Evolutionary conservation across 2,888 invertebrate species (phyloP).

Genomic region (Chironomus tentans): DNA sequence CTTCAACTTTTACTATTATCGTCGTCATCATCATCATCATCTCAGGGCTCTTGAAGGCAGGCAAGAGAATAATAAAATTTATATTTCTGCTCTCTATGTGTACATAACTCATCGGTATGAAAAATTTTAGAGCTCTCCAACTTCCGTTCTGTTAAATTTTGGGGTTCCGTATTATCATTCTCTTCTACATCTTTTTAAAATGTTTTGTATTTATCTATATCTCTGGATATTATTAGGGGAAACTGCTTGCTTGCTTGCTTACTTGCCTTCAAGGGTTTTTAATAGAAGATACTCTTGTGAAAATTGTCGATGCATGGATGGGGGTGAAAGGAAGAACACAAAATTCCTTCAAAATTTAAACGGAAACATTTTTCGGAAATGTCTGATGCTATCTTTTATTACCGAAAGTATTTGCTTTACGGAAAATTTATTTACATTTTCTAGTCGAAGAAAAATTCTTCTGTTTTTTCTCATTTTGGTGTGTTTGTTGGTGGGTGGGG

Average conservation of each 20-base stretch:
- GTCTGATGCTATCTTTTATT: slow-evolving; percentile 27
- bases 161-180: slow-evolving; percentile 25
- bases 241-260: not conserved
- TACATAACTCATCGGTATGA: slow-evolving; percentile 26
- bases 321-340: not conserved
- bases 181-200: not conserved
- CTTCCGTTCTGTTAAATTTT: slow-evolving; percentile 25
- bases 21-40: slow-evolving; percentile 4
- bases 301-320: not conserved
- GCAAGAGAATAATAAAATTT: too few species aligned
- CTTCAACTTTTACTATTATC: slow-evolving; percentile 1
- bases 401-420: slow-evolving; percentile 25
- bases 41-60: not conserved
- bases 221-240: not conserved
- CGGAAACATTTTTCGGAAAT: slow-evolving; percentile 27
- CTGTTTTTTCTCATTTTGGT: not conserved
- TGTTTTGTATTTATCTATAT: not conserved
- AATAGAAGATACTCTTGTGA: too few species aligned
- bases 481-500: not conserved
- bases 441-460: not conserved
- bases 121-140: slow-evolving; percentile 25
- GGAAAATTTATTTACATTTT: slow-evolving; percentile 26
- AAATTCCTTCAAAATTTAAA: slow-evolving; percentile 22
- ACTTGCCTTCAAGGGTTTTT: not conserved
- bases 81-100: too few species aligned